Percentiles rank a stretch among this genome's conserved stretches.
phyloP scores from a whole-genome alignment of 1,140 invertebrate species.

The Meteorus sp. region DNA sequence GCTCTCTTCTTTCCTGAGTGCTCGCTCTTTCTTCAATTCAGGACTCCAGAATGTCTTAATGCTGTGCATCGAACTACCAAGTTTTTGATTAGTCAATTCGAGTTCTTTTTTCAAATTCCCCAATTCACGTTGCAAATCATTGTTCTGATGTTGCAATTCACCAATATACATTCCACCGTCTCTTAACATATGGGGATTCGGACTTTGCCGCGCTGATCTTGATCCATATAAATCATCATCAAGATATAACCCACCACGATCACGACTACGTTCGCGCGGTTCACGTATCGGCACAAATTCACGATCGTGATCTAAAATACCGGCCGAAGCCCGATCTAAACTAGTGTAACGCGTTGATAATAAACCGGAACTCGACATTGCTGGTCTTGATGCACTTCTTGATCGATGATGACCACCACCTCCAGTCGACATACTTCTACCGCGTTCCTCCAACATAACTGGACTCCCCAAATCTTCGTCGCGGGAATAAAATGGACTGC shows the following conservation, averaged over 20 bases:
- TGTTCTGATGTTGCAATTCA: constrained; percentile 93
- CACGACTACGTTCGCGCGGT: constrained; percentile 66
- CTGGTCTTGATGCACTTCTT: constrained; percentile 64
- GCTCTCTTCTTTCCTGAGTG: constrained; percentile 95
- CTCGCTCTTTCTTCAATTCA: constrained; percentile 96
- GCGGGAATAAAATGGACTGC: constrained; percentile 71
- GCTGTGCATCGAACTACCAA: constrained; percentile 98
- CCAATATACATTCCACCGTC: constrained; percentile 73
- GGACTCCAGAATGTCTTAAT: constrained; percentile 99
- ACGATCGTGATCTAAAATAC: constrained; percentile 67
- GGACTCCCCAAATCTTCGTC: constrained; percentile 75
- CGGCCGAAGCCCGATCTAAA: constrained; percentile 69
- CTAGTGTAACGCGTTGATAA: constrained; percentile 73
- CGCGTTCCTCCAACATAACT: constrained; percentile 66
- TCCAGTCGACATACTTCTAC: constrained; percentile 64
- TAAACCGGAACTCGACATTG: constrained; percentile 57
- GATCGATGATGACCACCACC: constrained; percentile 63
- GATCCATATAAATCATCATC: constrained; percentile 75
- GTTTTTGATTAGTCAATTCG: constrained; percentile 95
- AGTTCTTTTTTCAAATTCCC: constrained; percentile 95
- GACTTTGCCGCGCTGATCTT: constrained; percentile 76
- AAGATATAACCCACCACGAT: constrained; percentile 67
- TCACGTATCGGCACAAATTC: constrained; percentile 83
- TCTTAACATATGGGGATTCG: constrained; percentile 62
- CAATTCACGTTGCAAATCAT: constrained; percentile 93